Percentiles rank a stretch among this genome's conserved stretches.
Conservation (phyloP, 2,888 invertebrate species). For the Peribatodes rhomboidaria region DNA sequence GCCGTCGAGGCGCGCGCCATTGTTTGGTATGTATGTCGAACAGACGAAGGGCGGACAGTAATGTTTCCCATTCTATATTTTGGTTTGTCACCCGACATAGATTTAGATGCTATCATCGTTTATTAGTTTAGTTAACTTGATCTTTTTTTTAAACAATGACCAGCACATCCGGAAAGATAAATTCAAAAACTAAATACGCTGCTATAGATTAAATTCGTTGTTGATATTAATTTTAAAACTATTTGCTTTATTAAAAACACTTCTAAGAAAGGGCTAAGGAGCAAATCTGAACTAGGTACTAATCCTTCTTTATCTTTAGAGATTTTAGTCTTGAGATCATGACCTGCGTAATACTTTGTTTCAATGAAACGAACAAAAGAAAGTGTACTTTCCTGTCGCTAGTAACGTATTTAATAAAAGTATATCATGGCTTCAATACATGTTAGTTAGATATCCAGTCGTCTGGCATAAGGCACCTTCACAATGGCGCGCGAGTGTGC, state of each 20-base stretch:
- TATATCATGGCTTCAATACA: slow-evolving; percentile 17
- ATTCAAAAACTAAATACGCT: neutral
- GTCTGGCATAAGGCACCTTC: slow-evolving; percentile 73
- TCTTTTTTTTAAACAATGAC: slow-evolving; percentile 22
- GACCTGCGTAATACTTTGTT: neutral
- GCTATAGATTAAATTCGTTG: neutral
- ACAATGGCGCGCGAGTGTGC: slow-evolving; percentile 56
- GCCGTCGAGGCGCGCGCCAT: slow-evolving; percentile 71
- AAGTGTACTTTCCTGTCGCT: neutral
- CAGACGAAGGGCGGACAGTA: slow-evolving; percentile 64
- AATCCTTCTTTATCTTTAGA: too few species aligned
- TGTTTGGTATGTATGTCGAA: slow-evolving; percentile 75
- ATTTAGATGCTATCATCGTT: slow-evolving; percentile 49
- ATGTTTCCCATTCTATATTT: slow-evolving; percentile 63
- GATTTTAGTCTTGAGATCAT: too few species aligned
- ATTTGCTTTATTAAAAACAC: too few species aligned
- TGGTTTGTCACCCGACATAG: slow-evolving; percentile 60
- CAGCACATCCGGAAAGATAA: slow-evolving; percentile 1
- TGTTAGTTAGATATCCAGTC: slow-evolving; percentile 49
- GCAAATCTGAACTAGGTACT: too few species aligned
- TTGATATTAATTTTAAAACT: neutral
- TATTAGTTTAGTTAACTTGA: slow-evolving; percentile 38
- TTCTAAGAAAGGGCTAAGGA: too few species aligned
- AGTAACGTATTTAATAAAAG: slow-evolving; percentile 8
- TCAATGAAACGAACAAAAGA: neutral